A percentile compares a stretch with the other conserved stretches of the same genome.
Evolutionary conservation across 2,888 invertebrate genomes (phyloP).

Genomic region (Belgica antarctica): DNA sequence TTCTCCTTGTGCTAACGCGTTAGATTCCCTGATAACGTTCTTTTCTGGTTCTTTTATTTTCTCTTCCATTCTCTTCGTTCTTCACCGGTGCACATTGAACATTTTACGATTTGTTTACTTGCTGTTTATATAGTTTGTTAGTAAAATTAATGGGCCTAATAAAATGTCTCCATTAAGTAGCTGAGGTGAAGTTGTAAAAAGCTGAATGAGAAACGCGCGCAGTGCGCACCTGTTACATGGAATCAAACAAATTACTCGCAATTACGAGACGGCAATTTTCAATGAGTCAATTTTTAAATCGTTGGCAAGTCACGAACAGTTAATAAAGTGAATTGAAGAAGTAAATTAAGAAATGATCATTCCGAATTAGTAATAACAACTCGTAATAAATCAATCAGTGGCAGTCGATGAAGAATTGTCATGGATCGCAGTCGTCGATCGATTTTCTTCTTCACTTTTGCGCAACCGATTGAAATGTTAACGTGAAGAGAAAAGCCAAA

Average conservation of each 20-base stretch:
- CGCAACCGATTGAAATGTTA: slow-evolving; percentile 38
- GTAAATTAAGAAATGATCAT: slow-evolving; percentile 43
- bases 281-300: neutral
- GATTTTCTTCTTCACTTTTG: neutral
- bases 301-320: slow-evolving; percentile 9
- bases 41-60: neutral
- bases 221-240: slow-evolving; percentile 25
- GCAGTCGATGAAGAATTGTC: neutral
- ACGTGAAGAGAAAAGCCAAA: slow-evolving; percentile 18
- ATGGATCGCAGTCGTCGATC: no score
- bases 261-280: neutral
- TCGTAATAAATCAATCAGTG: slow-evolving; percentile 39
- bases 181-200: no score
- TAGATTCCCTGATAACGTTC: slow-evolving; percentile 22
- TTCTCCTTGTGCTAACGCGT: slow-evolving; percentile 23
- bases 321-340: slow-evolving; percentile 22
- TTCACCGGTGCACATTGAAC: slow-evolving; percentile 30
- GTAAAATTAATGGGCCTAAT: slow-evolving; percentile 40
- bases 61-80: neutral
- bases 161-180: slow-evolving; percentile 41
- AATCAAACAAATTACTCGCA: neutral
- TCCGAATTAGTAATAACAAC: slow-evolving; percentile 23
- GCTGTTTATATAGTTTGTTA: slow-evolving; percentile 40
- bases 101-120: slow-evolving; percentile 38
- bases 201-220: neutral